A percentile compares a stretch with the other conserved stretches of the same genome.
These are phyloP conservation scores for Gnathochromis pfefferi DNA, from an alignment of 2,113 vertebrate species.

Conservation along the genomic window DNA sequence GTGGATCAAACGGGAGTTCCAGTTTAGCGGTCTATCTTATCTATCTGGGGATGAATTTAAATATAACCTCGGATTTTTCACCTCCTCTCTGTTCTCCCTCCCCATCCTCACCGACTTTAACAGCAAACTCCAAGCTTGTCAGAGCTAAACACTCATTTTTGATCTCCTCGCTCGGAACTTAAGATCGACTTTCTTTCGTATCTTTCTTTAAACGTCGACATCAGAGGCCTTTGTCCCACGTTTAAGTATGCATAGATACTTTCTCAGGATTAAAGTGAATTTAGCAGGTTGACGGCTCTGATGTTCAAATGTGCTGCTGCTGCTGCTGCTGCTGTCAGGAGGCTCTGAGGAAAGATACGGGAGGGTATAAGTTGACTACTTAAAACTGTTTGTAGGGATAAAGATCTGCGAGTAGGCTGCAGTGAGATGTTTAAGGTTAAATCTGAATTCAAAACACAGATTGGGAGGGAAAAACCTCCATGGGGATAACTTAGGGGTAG, in stretches of 20 bases:
- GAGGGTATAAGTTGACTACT: slow-evolving; percentile 24
- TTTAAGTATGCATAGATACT: slow-evolving; percentile 44
- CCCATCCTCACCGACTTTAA: neutral
- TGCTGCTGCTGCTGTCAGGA: slow-evolving; percentile 15
- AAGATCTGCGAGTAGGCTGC: neutral
- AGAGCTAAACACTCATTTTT: slow-evolving; percentile 39
- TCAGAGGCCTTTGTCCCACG: slow-evolving; percentile 27
- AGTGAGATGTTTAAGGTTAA: neutral
- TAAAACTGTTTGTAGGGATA: slow-evolving; percentile 39
- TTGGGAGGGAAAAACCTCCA: neutral
- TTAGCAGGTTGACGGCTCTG: slow-evolving; percentile 32
- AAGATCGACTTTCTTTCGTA: slow-evolving; percentile 44
- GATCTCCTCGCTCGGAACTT: slow-evolving; percentile 40
- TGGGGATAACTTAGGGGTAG: neutral
- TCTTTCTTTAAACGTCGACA: slow-evolving; percentile 25
- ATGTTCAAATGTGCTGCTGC: neutral
- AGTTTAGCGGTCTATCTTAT: neutral
- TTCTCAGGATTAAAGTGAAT: slow-evolving; percentile 51
- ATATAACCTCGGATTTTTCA: neutral
- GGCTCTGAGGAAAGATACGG: neutral
- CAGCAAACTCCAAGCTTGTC: slow-evolving; percentile 14
- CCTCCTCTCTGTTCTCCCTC: neutral
- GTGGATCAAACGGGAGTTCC: neutral
- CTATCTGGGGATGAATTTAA: neutral
- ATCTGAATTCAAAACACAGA: neutral